Percentiles rank a stretch among this genome's conserved stretches.
Conservation (phyloP, 2,113 vertebrate species). For the Misgurnus anguillicaudatus region DNA sequence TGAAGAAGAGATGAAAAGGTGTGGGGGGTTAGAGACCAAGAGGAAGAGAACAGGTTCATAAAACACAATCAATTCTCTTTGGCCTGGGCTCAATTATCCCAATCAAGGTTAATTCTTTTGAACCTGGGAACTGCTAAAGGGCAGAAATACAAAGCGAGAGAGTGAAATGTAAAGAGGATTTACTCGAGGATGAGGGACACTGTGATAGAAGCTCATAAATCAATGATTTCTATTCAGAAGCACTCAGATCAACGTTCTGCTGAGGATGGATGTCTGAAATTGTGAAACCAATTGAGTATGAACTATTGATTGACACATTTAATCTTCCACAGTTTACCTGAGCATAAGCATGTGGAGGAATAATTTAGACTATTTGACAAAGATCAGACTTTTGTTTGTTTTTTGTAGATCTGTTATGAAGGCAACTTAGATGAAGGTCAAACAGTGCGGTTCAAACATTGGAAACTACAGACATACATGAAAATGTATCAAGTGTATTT, state of each 20-base stretch:
- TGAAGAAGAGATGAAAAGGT: slow-evolving; percentile 37
- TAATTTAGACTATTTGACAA: neutral
- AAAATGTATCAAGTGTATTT: neutral
- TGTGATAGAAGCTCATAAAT: slow-evolving; percentile 53
- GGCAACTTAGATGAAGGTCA: neutral
- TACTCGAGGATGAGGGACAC: slow-evolving; percentile 39
- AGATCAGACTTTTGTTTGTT: neutral
- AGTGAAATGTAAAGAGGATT: slow-evolving; percentile 47
- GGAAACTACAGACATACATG: too few relatives aligned
- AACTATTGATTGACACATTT: slow-evolving; percentile 41
- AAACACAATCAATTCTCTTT: slow-evolving; percentile 70
- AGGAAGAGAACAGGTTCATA: slow-evolving; percentile 76
- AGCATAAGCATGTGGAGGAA: neutral
- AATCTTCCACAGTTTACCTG: neutral
- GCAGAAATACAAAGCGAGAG: slow-evolving; percentile 49
- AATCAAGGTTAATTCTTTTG: slow-evolving; percentile 63
- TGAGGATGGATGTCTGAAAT: slow-evolving; percentile 21
- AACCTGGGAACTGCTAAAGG: slow-evolving; percentile 55
- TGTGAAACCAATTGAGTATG: slow-evolving; percentile 23
- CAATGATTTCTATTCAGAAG: slow-evolving; percentile 53
- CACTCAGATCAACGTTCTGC: slow-evolving; percentile 26
- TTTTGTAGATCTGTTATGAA: neutral
- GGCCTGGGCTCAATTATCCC: slow-evolving; percentile 60
- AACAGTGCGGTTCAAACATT: too few relatives aligned
- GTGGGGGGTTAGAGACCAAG: slow-evolving; percentile 19